Percentiles rank a stretch among this genome's conserved stretches.
Evolutionary conservation across 2,113 vertebrate species (phyloP).

Genomic region (Otis tarda): DNA sequence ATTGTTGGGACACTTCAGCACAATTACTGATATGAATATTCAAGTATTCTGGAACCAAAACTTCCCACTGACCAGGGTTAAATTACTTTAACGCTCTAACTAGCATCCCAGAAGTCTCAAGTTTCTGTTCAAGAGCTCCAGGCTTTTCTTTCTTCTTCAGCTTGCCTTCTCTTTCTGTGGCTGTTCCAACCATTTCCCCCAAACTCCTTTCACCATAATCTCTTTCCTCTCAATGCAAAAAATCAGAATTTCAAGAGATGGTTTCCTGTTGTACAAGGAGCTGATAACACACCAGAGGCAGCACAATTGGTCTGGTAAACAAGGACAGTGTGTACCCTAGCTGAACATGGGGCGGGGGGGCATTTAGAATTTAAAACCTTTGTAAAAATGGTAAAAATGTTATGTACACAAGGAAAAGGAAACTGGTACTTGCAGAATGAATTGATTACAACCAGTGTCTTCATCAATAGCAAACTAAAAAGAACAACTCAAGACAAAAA

Average conservation of each 20-base stretch:
- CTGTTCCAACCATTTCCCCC: neutral
- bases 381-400: neutral
- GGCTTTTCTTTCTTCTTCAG: neutral
- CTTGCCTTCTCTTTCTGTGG: neutral
- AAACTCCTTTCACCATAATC: neutral
- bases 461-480: neutral
- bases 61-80: neutral
- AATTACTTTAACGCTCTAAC: neutral
- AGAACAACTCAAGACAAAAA: neutral
- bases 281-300: neutral
- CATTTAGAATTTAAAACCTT: neutral
- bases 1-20: neutral
- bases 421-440: neutral
- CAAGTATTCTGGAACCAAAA: neutral
- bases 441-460: neutral
- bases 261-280: neutral
- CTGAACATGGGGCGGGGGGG: neutral
- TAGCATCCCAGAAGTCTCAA: neutral
- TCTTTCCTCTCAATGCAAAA: neutral
- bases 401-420: neutral
- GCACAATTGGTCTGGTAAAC: neutral
- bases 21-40: neutral
- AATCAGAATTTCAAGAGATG: neutral
- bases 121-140: neutral
- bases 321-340: neutral